These are phyloP conservation scores for Thelaira solivaga DNA, from an alignment of 2,888 invertebrate species.

Conservation along the genomic window DNA sequence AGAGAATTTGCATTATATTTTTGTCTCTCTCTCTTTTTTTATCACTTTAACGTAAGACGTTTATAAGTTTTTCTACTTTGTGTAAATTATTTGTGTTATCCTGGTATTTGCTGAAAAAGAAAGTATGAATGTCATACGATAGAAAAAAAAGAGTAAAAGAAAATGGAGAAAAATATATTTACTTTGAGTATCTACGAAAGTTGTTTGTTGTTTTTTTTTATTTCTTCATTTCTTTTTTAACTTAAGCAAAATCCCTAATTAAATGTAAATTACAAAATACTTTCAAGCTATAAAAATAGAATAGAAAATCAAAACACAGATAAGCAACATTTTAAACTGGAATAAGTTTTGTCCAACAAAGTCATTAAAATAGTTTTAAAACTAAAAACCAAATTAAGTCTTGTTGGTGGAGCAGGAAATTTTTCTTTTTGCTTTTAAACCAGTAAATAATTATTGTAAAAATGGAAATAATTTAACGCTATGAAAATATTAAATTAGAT, in stretches of 20 bases:
- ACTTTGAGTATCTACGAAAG: constrained; percentile 55
- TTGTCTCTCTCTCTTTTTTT: background rate
- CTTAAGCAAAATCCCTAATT: constrained; percentile 61
- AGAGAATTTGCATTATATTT: background rate
- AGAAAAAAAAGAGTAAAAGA: background rate
- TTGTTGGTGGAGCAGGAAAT: background rate
- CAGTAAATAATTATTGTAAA: no score
- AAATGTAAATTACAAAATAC: constrained; percentile 64
- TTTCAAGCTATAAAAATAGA: constrained; percentile 12
- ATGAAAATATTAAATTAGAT: no score
- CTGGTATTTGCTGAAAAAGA: constrained; percentile 25
- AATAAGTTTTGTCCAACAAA: background rate
- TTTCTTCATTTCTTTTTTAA: background rate
- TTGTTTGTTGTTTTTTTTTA: background rate
- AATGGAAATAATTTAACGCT: no score
- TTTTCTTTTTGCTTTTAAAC: no score
- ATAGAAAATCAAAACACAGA: background rate
- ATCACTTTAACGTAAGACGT: constrained; percentile 16
- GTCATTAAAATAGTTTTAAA: background rate
- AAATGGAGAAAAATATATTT: constrained; percentile 16
- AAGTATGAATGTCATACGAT: no score
- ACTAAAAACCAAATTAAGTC: background rate
- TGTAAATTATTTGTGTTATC: constrained; percentile 46
- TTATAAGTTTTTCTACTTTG: constrained; percentile 14
- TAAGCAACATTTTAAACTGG: background rate